These are phyloP conservation scores for Chaetops frenatus DNA, from an alignment of 2,113 vertebrate species.

Conservation along the genomic window DNA sequence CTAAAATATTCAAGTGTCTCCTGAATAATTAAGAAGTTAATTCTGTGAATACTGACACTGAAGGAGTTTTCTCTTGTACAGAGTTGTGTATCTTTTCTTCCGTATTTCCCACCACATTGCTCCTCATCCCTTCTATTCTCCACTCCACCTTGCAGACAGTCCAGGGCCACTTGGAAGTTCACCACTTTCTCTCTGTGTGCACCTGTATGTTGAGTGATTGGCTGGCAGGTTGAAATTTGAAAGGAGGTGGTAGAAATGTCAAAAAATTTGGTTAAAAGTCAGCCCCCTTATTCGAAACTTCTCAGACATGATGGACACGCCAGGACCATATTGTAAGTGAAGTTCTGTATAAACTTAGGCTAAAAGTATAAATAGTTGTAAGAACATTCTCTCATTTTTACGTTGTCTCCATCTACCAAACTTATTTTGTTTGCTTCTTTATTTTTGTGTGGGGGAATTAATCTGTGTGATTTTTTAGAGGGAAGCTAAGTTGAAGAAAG, in stretches of 20 bases:
- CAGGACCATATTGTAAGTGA: neutral
- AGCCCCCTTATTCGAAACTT: neutral
- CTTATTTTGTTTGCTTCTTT: neutral
- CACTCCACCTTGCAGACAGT: neutral
- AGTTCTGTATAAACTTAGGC: neutral
- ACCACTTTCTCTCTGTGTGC: neutral
- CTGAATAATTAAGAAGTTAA: neutral
- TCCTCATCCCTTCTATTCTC: accelerated
- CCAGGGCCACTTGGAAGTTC: neutral
- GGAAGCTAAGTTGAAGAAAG: neutral
- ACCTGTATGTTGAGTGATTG: neutral
- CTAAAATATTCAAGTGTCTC: neutral
- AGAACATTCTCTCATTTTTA: neutral
- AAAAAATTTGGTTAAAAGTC: neutral
- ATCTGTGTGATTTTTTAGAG: neutral
- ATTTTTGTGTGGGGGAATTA: neutral
- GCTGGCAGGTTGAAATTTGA: neutral
- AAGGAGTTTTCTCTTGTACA: neutral
- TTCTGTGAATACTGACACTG: neutral
- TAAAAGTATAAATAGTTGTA: neutral
- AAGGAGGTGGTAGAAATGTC: neutral
- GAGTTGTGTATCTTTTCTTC: neutral
- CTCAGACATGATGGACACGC: neutral
- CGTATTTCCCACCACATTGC: accelerated
- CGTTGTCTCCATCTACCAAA: neutral